These are phyloP conservation scores for Drosophila quadrilineata DNA, from an alignment of 1,140 invertebrate genomes.

Conservation along the genomic window DNA sequence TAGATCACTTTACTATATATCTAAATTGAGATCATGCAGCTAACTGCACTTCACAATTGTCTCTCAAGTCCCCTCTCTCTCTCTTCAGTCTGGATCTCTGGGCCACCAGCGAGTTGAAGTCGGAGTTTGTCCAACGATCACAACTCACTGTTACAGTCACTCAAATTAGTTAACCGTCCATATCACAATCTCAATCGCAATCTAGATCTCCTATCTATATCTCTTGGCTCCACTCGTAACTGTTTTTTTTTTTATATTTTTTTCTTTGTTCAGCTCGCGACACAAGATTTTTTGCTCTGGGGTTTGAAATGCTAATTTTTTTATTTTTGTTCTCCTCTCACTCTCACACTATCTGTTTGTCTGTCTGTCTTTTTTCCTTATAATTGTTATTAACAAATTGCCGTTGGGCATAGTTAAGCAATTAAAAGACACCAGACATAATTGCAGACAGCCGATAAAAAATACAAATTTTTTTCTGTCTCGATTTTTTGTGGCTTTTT, in stretches of 20 bases:
- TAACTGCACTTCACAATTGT: too few species aligned
- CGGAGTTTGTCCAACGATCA: slow-evolving; percentile 23
- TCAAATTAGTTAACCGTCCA: slow-evolving; percentile 50
- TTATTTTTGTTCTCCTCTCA: too few species aligned
- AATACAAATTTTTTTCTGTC: too few species aligned
- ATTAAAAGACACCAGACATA: slow-evolving; percentile 62
- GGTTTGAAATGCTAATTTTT: slow-evolving; percentile 59
- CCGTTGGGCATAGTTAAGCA: slow-evolving; percentile 72
- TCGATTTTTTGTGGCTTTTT: too few species aligned
- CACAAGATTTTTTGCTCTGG: slow-evolving; percentile 3
- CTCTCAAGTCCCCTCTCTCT: too few species aligned
- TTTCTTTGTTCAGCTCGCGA: not conserved
- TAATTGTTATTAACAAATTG: slow-evolving; percentile 78
- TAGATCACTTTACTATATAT: too few species aligned
- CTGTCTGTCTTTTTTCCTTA: too few species aligned
- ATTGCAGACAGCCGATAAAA: slow-evolving; percentile 13
- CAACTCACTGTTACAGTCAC: slow-evolving; percentile 36
- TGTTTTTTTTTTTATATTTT: not conserved
- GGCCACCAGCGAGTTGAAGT: slow-evolving; percentile 59
- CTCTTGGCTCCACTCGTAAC: slow-evolving; percentile 9
- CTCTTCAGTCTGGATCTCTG: too few species aligned
- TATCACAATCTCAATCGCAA: slow-evolving; percentile 40
- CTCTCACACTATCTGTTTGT: too few species aligned
- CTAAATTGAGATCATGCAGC: slow-evolving; percentile 57
- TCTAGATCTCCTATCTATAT: slow-evolving; percentile 18